Evolutionary conservation across 2,888 invertebrate genomes (phyloP), one percentile per base, ranked within the genome.

Genomic region (Oligia latruncula): DNA sequence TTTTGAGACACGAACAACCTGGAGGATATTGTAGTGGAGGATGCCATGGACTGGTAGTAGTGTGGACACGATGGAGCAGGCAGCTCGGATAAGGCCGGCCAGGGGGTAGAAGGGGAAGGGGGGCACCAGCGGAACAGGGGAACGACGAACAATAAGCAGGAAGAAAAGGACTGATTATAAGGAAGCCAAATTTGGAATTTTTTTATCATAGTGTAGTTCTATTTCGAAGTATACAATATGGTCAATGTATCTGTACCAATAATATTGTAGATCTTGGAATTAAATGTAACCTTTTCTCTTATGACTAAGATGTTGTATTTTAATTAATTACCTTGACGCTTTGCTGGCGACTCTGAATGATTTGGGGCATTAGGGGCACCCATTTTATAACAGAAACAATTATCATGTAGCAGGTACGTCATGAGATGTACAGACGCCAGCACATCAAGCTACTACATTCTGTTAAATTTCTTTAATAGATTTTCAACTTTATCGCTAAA

Each of bases 151-250:
- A 77, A 65, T 49, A 77, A 64, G 67, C 77, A 73, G 68, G 78
- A 85, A 78, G 74, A 67, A 71, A 78, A 67, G 72, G 84, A 84
- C 84, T 84, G 84, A 84, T 75, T 84, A 65, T 65, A 77, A 62
- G 77, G 40, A 85, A 81, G 84, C 81, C 84, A 77, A 75, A 81
- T 72, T 81, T 77, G 67, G 55, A 65, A 4, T 58, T 75, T 78
- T 77, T 81, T 73, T 73, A 66, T 70, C 20, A 35, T 84, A 77
- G n/a, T 52, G 74, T 84, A 84, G 81, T 71, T 46, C 58, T 71
- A 78, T 46, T 62, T 85, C 77, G 43, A 77, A 75, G 77, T 81
- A 72, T 75, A 78, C 67, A 72, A 85, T 75, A 66, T 60, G 72
- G 77, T 81, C 62, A 75, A 78, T 84, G 49, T 84, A 81, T 77